phyloP scores from a whole-genome alignment of 2,113 vertebrate genomes.

The Cephalopterus ornatus region DNA sequence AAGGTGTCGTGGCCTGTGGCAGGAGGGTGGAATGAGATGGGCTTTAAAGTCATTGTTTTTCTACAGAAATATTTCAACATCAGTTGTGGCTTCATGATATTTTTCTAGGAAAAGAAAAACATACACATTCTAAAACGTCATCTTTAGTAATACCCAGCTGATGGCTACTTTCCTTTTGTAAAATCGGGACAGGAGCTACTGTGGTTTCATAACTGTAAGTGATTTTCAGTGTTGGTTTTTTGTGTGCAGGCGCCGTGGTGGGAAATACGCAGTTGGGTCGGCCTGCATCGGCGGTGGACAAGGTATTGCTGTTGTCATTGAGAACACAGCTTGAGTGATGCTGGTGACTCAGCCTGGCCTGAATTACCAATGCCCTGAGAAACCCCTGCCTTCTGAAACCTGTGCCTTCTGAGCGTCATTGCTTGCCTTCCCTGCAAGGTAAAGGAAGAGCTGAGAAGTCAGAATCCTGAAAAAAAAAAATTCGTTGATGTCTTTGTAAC shows the following conservation, averaged over 20 bases:
- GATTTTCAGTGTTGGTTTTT: not conserved
- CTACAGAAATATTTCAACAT: not conserved
- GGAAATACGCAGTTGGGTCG: slow-evolving; percentile 89
- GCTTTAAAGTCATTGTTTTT: not conserved
- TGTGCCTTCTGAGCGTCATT: not conserved
- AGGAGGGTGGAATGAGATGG: not conserved
- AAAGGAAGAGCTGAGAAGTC: not conserved
- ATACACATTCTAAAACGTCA: rapidly evolving
- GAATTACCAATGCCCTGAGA: not conserved
- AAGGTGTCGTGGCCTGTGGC: not conserved
- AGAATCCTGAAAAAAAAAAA: not conserved
- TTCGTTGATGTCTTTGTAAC: not conserved
- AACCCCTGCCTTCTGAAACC: not conserved
- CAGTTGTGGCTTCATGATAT: rapidly evolving
- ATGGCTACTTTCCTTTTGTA: not conserved
- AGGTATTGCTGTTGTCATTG: slow-evolving; percentile 89
- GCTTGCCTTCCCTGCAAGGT: not conserved
- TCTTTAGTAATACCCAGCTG: rapidly evolving
- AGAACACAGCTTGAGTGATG: slow-evolving; percentile 77
- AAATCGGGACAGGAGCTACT: not conserved
- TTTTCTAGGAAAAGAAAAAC: not conserved
- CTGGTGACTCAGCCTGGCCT: not conserved
- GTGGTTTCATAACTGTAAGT: not conserved
- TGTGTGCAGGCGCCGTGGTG: slow-evolving; percentile 82
- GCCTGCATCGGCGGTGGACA: slow-evolving; percentile 97